Evolutionary conservation across 2,797 vertebrate genomes (phyloP).

Genomic region (Malurus splendens): DNA sequence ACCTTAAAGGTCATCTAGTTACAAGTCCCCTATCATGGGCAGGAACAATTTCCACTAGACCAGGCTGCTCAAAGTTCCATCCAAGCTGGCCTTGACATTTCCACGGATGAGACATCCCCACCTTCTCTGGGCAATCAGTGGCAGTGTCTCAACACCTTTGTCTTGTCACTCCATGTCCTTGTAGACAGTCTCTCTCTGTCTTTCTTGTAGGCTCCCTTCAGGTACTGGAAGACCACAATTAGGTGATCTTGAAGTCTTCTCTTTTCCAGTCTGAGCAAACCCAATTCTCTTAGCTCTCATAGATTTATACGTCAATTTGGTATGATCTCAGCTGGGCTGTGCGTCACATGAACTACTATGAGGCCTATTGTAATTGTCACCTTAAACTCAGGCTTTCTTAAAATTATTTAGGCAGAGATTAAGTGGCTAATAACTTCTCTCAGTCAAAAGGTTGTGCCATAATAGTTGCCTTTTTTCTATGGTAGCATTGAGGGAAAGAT

Average conservation of each 20-base stretch:
- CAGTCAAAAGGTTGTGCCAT: not conserved
- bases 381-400: not conserved
- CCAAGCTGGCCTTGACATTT: not conserved
- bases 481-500: not conserved
- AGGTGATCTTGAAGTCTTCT: not conserved
- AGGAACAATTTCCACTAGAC: not conserved
- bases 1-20: not conserved
- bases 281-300: not conserved
- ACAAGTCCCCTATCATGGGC: not conserved
- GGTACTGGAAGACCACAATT: not conserved
- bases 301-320: not conserved
- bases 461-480: not conserved
- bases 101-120: not conserved
- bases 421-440: not conserved
- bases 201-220: not conserved
- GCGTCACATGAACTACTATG: not conserved
- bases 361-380: not conserved
- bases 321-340: not conserved
- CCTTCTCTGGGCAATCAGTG: not conserved
- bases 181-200: not conserved
- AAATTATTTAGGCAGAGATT: not conserved
- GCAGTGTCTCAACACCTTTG: not conserved
- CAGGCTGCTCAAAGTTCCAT: not conserved
- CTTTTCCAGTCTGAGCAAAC: not conserved
- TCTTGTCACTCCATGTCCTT: not conserved